phyloP scores from a whole-genome alignment of 2,797 vertebrate genomes.

The Anabas testudineus region DNA sequence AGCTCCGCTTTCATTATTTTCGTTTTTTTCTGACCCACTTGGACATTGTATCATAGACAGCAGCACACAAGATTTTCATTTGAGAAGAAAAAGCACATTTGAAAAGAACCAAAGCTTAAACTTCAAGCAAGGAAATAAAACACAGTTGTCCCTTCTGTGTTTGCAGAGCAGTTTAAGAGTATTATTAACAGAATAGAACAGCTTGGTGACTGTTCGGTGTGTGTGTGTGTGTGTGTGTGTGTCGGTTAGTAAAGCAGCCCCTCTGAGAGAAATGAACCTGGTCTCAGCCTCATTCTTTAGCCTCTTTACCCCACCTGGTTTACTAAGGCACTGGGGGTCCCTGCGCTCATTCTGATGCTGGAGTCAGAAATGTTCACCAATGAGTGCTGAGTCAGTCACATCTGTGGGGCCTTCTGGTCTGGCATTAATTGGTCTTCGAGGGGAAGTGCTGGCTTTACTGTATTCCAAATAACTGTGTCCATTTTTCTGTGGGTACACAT shows the following conservation, averaged over 20 bases:
- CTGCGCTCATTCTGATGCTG: conserved; percentile 26
- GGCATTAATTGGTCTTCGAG: conserved; percentile 74
- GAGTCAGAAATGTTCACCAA: conserved; percentile 38
- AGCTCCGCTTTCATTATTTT: conserved; percentile 68
- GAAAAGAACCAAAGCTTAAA: conserved; percentile 65
- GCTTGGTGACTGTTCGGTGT: conserved; percentile 35
- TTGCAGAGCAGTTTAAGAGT: conserved; percentile 51
- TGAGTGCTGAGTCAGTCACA: conserved; percentile 72
- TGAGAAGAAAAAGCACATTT: conserved; percentile 52
- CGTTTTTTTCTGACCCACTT: conserved; percentile 71
- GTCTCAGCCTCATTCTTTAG: conserved; percentile 11
- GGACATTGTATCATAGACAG: conserved; percentile 59
- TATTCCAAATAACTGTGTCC: conserved; percentile 59
- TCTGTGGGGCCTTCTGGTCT: conserved; percentile 74
- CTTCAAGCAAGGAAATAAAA: conserved; percentile 59
- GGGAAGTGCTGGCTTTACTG: conserved; percentile 69
- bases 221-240: conserved; percentile 12
- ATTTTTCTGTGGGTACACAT: conserved; percentile 61
- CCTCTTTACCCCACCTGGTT: conserved; percentile 11
- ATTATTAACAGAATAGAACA: conserved; percentile 54
- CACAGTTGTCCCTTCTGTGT: conserved; percentile 48
- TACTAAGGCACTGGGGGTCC: conserved; percentile 9
- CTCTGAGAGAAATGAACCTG: conserved; percentile 15
- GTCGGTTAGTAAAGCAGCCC: conserved; percentile 41
- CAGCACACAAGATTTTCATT: conserved; percentile 64